These are phyloP conservation scores for Cryptoprocta ferox DNA, from an alignment of 2,797 vertebrate genomes.

Conservation along the genomic window DNA sequence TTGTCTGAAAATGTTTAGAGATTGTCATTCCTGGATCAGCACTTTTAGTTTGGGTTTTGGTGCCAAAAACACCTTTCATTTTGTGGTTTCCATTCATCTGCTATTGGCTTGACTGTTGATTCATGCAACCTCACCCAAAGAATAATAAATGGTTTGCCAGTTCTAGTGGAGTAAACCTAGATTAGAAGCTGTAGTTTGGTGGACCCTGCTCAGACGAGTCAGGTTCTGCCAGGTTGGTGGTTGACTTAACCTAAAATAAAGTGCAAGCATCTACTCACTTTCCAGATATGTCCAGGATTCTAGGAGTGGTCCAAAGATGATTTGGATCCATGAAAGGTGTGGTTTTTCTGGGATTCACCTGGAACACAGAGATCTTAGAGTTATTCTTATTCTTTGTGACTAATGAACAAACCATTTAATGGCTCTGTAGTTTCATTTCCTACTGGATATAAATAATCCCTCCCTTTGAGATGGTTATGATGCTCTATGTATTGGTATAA, in stretches of 20 bases:
- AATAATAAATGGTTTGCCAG: slow-evolving; percentile 59
- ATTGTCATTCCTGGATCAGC: slow-evolving; percentile 71
- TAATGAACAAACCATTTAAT: slow-evolving; percentile 57
- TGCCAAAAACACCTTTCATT: slow-evolving; percentile 76
- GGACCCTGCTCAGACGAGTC: slow-evolving; percentile 42
- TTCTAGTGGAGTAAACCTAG: slow-evolving; percentile 55
- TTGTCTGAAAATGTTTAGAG: slow-evolving; percentile 75
- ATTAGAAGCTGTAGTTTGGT: slow-evolving; percentile 52
- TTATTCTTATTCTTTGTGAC: slow-evolving; percentile 66
- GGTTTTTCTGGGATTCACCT: slow-evolving; percentile 69
- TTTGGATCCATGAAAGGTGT: slow-evolving; percentile 25
- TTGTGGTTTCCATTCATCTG: slow-evolving; percentile 74
- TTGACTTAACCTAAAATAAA: slow-evolving; percentile 67
- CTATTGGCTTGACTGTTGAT: slow-evolving; percentile 48
- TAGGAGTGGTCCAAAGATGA: slow-evolving; percentile 29
- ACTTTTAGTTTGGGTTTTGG: slow-evolving; percentile 59
- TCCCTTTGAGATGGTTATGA: slow-evolving; percentile 32
- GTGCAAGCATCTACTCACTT: slow-evolving; percentile 26
- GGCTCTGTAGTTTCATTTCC: slow-evolving; percentile 36
- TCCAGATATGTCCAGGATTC: slow-evolving; percentile 57
- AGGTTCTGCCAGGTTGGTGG: slow-evolving; percentile 54
- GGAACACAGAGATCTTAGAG: slow-evolving; percentile 30
- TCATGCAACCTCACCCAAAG: slow-evolving; percentile 50
- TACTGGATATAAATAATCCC: slow-evolving; percentile 39
- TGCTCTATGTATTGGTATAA: slow-evolving; percentile 24